Percentiles rank a stretch among this genome's conserved stretches.
Evolutionary conservation across 2,888 invertebrate genomes (phyloP).

Genomic region (Hyposoter didymator): DNA sequence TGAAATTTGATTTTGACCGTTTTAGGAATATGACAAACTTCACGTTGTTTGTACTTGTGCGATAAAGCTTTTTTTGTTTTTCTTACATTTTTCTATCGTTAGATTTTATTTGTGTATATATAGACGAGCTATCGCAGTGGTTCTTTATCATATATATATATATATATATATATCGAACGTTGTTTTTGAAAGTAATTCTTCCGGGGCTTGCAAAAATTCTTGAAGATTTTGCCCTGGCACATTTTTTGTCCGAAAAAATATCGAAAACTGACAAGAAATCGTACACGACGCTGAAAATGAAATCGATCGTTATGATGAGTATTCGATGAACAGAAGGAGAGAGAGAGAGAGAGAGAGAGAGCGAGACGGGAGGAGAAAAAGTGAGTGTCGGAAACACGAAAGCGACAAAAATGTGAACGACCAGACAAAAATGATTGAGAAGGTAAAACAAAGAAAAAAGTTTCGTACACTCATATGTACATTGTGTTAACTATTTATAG

Average conservation of each 20-base stretch:
- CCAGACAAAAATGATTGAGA: not conserved
- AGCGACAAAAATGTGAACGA: not conserved
- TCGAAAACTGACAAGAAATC: not conserved
- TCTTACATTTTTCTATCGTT: slow-evolving; percentile 6
- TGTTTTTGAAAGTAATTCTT: not conserved
- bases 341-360: not conserved
- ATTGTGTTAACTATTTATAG: slow-evolving; percentile 31
- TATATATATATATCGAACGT: not conserved
- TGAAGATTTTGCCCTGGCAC: not conserved
- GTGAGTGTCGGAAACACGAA: not conserved
- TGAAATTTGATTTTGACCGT: not conserved
- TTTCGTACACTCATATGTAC: slow-evolving; percentile 26
- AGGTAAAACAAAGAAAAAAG: not conserved
- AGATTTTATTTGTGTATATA: not conserved
- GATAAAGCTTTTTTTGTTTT: not conserved
- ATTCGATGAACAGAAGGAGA: not conserved
- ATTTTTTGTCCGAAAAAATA: not conserved
- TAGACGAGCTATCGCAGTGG: not conserved
- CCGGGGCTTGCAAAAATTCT: not conserved
- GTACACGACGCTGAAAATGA: not conserved
- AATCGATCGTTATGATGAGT: not conserved
- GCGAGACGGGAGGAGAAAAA: not conserved
- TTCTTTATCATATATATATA: not conserved
- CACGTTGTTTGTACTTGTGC: slow-evolving; percentile 3
- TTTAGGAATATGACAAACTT: not conserved